Percentiles rank a stretch among this genome's conserved stretches.
These are phyloP conservation scores for Acestrorhynchus altus DNA, from an alignment of 2,797 vertebrate species.

Conservation along the genomic window DNA sequence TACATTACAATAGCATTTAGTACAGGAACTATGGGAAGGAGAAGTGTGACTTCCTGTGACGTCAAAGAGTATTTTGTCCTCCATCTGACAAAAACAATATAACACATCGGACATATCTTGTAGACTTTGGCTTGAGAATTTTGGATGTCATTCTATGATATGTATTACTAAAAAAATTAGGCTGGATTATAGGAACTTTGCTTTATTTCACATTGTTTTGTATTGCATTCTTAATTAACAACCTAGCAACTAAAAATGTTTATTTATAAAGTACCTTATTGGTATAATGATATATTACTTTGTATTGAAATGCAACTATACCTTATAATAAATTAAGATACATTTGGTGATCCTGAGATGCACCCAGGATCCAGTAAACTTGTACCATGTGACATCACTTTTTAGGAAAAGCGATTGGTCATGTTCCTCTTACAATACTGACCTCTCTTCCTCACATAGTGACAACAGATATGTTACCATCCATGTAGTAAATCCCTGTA, in stretches of 20 bases:
- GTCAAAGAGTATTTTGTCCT: neutral
- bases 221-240: too few species aligned
- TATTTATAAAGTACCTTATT: neutral
- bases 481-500: neutral
- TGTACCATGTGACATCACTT: neutral
- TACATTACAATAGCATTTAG: neutral
- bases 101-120: too few species aligned
- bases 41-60: slow-evolving; percentile 13
- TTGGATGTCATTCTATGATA: too few species aligned
- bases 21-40: slow-evolving; percentile 7
- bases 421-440: neutral
- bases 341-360: neutral
- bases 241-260: too few species aligned
- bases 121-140: too few species aligned
- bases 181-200: too few species aligned
- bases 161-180: too few species aligned
- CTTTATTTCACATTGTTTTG: too few species aligned
- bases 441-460: neutral
- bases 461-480: neutral
- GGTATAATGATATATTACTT: neutral
- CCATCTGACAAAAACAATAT: too few species aligned
- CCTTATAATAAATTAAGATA: neutral
- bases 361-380: neutral
- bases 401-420: neutral
- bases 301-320: neutral